A percentile compares a stretch with the other conserved stretches of the same genome.
Conservation (phyloP, 2,113 vertebrate genomes). For the Desmodus rotundus region DNA sequence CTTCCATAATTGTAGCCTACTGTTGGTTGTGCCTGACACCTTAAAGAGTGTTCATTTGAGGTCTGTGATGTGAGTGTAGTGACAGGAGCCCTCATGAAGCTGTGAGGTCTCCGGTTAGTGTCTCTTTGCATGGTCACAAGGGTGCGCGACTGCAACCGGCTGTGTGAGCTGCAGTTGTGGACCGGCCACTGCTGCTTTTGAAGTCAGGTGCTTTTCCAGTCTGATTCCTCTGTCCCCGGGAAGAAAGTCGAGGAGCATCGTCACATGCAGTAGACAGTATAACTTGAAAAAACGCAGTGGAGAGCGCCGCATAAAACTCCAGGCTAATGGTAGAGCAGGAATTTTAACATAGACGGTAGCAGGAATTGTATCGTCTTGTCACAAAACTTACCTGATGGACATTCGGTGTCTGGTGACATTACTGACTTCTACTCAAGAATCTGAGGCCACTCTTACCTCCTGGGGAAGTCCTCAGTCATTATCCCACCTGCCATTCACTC, state of each 20-base stretch:
- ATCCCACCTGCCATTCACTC: not conserved
- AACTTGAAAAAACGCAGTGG: not conserved
- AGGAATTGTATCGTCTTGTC: not conserved
- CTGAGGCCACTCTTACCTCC: not conserved
- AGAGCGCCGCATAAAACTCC: not conserved
- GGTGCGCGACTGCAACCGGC: not conserved
- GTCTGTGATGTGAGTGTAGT: slow-evolving; percentile 17
- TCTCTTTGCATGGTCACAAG: slow-evolving; percentile 1
- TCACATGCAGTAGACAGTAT: not conserved
- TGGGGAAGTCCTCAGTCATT: not conserved
- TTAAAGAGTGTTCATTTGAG: slow-evolving; percentile 38
- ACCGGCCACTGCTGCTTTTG: not conserved
- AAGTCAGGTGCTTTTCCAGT: slow-evolving; percentile 20
- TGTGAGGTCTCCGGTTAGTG: not conserved
- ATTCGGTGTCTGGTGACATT: not conserved
- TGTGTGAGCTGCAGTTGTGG: slow-evolving; percentile 15
- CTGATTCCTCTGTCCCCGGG: not conserved
- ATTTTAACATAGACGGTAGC: not conserved
- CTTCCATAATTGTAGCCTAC: slow-evolving; percentile 10
- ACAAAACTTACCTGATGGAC: not conserved
- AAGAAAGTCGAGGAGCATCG: not conserved
- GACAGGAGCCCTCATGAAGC: slow-evolving; percentile 32
- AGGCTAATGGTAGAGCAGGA: not conserved
- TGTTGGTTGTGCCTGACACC: slow-evolving; percentile 56
- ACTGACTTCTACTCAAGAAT: not conserved